Evolutionary conservation across 35 echinoderm and acorn worm species (phyloP).

Genomic region (Apostichopus parvimensis): DNA sequence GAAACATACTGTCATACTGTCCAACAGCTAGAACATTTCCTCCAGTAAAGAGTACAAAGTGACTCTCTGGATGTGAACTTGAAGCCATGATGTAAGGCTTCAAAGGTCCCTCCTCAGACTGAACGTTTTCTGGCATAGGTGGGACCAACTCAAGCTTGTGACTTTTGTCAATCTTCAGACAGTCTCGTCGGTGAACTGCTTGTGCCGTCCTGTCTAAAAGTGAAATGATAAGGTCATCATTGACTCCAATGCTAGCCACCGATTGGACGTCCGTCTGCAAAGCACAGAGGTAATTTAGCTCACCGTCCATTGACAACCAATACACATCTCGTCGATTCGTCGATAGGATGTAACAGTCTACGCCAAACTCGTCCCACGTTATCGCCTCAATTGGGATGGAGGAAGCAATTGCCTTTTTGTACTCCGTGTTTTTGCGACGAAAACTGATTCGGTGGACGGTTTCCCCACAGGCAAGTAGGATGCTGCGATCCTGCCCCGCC

Average conservation of each 20-base stretch:
- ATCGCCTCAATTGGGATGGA: conserved; percentile 10
- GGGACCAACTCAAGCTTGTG: background rate
- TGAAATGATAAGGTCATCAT: background rate
- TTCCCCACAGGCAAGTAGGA: conserved; percentile 20
- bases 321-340: conserved; percentile 22
- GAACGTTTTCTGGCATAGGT: background rate
- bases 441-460: conserved; percentile 35
- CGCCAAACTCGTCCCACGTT: conserved; percentile 36
- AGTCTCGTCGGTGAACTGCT: background rate
- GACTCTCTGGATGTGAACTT: background rate
- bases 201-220: conserved; percentile 5
- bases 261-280: background rate
- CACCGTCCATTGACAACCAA: conserved; percentile 38
- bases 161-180: background rate
- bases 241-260: background rate
- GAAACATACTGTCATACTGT: background rate
- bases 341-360: conserved; percentile 34
- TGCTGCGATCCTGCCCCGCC: conserved; percentile 26
- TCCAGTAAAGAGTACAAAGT: conserved; percentile 4
- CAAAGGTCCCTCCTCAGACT: background rate
- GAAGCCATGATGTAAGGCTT: conserved; percentile 3
- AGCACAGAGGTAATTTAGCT: conserved; percentile 1
- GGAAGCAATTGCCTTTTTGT: background rate
- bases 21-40: background rate
- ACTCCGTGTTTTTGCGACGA: background rate